Evolutionary conservation across 2,888 invertebrate genomes (phyloP), one percentile per base, ranked within the genome.

Genomic region (Dryococelus australis): DNA sequence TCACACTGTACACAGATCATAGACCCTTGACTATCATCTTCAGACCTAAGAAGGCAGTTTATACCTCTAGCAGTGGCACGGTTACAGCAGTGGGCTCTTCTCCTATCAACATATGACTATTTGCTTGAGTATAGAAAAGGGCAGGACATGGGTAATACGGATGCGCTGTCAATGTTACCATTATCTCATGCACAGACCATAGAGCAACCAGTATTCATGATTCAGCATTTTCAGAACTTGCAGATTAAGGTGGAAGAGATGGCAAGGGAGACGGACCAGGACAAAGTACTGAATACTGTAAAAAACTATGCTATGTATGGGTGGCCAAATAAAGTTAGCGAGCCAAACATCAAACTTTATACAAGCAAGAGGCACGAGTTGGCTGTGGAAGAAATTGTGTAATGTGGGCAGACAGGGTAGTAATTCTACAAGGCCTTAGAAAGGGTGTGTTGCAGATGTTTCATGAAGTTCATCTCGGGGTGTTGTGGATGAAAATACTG

Each of bases 61-160:
- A n/a, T 88, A 27, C 43, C 87, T 47, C 86, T 88, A 86, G 85
- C 88, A 12, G 89, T 88, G 27, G 85, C 47, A 53, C 51, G 87
- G 16, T 86, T 89, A 80, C 86, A 88, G 78, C 28, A 20, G 16
- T 65, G 65, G 24, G 65, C 65, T 20, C 24, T 65, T 13, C 65
- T 65, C 20, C 65, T 65, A 16, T 5, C 24, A n/a, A n/a, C n/a
- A n/a, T n/a, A n/a, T n/a, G n/a, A n/a, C n/a, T n/a, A n/a, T n/a
- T n/a, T n/a, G n/a, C 47, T 47, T 47, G 9, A 9, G 12, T 47
- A 47, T 6, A 24, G 16, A 9, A 47, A 9, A 47, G 12, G 47
- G 20, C 20, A 24, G 65, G 65, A 13, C 24, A 65, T 65, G 65
- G 24, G 65, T 24, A 13, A 20, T 65, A 16, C 16, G 16, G 24